These are phyloP conservation scores for Notoglanidium macrostoma DNA, from an alignment of 2,797 vertebrate species.

Conservation along the genomic window DNA sequence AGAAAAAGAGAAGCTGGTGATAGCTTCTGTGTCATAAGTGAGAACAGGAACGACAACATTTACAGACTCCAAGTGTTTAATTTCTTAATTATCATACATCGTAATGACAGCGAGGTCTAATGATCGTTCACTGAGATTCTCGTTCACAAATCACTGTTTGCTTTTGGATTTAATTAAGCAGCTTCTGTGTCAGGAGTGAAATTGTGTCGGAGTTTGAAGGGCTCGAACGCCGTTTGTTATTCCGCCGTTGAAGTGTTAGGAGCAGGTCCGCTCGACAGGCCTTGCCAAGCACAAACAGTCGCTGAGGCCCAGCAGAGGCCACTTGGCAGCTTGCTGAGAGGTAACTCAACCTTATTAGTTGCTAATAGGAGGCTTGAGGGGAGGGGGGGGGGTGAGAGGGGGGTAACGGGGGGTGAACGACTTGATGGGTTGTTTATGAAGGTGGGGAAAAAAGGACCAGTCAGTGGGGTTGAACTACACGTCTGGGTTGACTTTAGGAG, in stretches of 20 bases:
- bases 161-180: slow-evolving; percentile 36
- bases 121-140: neutral
- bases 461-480: neutral
- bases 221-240: slow-evolving; percentile 55
- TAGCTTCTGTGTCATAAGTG: neutral
- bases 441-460: slow-evolving; percentile 38
- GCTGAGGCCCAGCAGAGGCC: slow-evolving; percentile 49
- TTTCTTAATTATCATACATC: neutral
- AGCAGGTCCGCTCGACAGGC: slow-evolving; percentile 26
- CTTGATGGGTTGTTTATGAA: slow-evolving; percentile 61
- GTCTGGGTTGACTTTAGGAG: neutral
- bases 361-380: slow-evolving; percentile 54
- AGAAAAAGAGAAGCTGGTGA: neutral
- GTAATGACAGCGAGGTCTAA: neutral
- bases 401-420: slow-evolving; percentile 52
- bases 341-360: slow-evolving; percentile 61
- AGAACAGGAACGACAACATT: neutral
- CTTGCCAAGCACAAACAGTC: slow-evolving; percentile 56
- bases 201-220: slow-evolving; percentile 40
- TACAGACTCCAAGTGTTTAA: neutral
- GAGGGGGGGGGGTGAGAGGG: slow-evolving; percentile 5
- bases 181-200: slow-evolving; percentile 38
- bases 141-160: slow-evolving; percentile 7
- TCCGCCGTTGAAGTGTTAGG: slow-evolving; percentile 45
- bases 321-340: slow-evolving; percentile 61